These are phyloP conservation scores for Steromphala cineraria DNA, from an alignment of 2,888 invertebrate species.

Conservation along the genomic window DNA sequence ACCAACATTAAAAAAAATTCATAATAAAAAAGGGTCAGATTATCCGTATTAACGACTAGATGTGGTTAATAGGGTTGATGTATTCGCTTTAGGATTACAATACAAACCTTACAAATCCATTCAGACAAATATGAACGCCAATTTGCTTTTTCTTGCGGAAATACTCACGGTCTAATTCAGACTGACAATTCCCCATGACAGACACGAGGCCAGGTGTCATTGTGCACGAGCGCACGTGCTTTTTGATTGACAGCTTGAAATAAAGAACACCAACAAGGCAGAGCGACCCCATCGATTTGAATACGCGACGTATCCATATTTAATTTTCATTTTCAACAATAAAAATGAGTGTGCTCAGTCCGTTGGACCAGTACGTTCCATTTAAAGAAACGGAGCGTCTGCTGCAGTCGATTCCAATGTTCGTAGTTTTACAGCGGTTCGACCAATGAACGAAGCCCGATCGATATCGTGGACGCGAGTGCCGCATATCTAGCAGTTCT, in stretches of 20 bases:
- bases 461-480: neutral
- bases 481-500: neutral
- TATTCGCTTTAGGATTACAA: neutral
- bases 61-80: too few relatives aligned
- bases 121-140: neutral
- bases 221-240: neutral
- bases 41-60: too few relatives aligned
- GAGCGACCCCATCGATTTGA: neutral
- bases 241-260: neutral
- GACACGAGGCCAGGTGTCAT: neutral
- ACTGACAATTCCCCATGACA: neutral
- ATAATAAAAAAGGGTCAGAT: too few relatives aligned
- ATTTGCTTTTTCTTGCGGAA: neutral
- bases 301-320: slow-evolving; percentile 1
- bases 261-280: neutral
- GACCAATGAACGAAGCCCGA: neutral
- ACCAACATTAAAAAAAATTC: too few relatives aligned
- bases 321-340: slow-evolving; percentile 8
- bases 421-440: neutral
- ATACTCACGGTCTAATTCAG: neutral
- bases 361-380: neutral
- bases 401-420: neutral
- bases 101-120: neutral
- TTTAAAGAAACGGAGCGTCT: neutral
- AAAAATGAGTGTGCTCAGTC: neutral